Evolutionary conservation across 2,888 invertebrate species (phyloP).

Genomic region (Lycaena phlaeas): DNA sequence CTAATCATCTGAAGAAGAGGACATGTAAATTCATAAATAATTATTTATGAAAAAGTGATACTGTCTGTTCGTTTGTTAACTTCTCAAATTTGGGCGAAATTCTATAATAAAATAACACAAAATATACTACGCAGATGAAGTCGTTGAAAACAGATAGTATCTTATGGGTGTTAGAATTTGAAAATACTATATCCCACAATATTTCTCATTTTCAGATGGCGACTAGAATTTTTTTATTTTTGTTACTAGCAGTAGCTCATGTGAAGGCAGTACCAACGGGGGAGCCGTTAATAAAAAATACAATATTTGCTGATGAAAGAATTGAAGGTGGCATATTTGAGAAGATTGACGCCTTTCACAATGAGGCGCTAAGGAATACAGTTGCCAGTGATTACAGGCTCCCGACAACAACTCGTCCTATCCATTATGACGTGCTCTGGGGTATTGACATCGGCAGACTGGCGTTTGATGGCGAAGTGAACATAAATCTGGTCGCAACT

Average conservation of each 20-base stretch:
- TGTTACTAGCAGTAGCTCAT: not conserved
- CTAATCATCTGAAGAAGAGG: no score
- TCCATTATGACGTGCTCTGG: slow-evolving; percentile 61
- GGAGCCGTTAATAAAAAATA: slow-evolving; percentile 30
- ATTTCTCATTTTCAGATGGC: slow-evolving; percentile 8
- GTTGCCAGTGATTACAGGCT: slow-evolving; percentile 39
- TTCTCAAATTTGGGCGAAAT: no score
- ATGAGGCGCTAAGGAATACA: slow-evolving; percentile 14
- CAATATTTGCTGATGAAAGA: slow-evolving; percentile 46
- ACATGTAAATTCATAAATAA: no score
- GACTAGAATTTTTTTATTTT: not conserved
- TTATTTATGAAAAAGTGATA: no score
- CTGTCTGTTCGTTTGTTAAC: no score
- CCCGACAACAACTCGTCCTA: slow-evolving; percentile 59
- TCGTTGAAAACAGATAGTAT: no score
- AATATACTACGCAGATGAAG: no score
- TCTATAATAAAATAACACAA: no score
- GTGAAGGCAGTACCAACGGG: slow-evolving; percentile 28
- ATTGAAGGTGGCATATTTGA: slow-evolving; percentile 43
- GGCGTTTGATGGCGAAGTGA: slow-evolving; percentile 52
- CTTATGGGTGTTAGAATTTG: no score
- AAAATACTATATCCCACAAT: no score
- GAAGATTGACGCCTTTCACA: slow-evolving; percentile 26
- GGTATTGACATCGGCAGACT: slow-evolving; percentile 42
- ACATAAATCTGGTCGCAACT: slow-evolving; percentile 35